Conservation (phyloP, 2,113 vertebrate genomes). For the Ailuropoda melanoleuca region DNA sequence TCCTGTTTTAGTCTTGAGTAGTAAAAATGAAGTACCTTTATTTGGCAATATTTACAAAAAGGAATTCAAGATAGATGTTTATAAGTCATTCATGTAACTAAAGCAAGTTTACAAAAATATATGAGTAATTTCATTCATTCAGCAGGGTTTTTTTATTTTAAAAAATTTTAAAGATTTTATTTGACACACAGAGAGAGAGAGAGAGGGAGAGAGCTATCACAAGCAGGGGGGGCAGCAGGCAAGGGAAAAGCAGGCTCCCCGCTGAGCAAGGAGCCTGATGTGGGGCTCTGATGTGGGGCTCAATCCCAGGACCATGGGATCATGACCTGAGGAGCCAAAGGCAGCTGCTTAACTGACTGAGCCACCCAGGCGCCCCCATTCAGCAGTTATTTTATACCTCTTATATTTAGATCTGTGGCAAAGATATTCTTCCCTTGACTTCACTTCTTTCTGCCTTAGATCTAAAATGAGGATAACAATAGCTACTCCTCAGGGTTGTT, state of each 20-base stretch:
- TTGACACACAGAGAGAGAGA: background rate
- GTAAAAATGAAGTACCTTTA: background rate
- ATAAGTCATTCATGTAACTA: constrained; percentile 26
- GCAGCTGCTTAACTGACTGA: no score
- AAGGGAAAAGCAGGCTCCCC: background rate
- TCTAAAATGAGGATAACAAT: background rate
- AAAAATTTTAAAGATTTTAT: background rate
- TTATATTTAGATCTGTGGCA: background rate
- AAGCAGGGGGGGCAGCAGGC: background rate
- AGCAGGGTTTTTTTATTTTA: background rate
- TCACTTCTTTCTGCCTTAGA: background rate
- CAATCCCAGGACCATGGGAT: no score
- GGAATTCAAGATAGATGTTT: background rate
- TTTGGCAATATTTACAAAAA: background rate
- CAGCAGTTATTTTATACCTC: background rate
- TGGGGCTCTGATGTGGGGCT: no score
- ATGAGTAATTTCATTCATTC: background rate
- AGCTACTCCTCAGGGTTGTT: background rate
- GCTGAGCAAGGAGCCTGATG: background rate
- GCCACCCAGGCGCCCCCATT: background rate
- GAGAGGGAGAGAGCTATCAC: background rate
- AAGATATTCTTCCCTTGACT: background rate
- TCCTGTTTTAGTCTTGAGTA: background rate
- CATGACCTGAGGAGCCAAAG: no score
- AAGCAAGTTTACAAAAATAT: background rate